A percentile compares a stretch with the other conserved stretches of the same genome.
Evolutionary conservation across 23 tunicate genomes (phyloP).

Genomic region (Styela clava): DNA sequence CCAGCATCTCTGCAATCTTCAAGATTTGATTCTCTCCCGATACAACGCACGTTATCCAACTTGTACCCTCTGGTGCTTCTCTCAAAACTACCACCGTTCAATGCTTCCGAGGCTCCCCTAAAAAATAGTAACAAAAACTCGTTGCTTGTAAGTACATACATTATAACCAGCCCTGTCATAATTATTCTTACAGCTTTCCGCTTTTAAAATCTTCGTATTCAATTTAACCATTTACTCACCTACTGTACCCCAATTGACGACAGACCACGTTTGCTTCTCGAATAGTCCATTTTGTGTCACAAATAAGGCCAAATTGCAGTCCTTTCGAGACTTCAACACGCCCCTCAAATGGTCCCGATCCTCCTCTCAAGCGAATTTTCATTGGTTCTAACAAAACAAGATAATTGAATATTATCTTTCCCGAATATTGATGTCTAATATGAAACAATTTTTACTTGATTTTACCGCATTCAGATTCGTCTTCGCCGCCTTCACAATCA

Average conservation of each 20-base stretch:
- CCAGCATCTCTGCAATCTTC: constrained; percentile 60
- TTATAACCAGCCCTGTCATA: too few relatives aligned
- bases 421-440: not conserved
- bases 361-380: constrained; percentile 7
- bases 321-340: constrained; percentile 32
- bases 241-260: constrained; percentile 69
- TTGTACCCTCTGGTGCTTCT: constrained; percentile 29
- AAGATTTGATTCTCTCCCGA: constrained; percentile 39
- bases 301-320: constrained; percentile 55
- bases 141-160: not conserved
- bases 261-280: constrained; percentile 83
- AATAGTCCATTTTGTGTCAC: constrained; percentile 70
- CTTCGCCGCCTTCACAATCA: constrained; percentile 62
- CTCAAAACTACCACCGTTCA: constrained; percentile 41
- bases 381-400: constrained; percentile 12
- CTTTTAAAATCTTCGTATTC: too few relatives aligned
- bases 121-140: not conserved
- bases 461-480: constrained; percentile 68
- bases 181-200: too few relatives aligned
- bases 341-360: constrained; percentile 16
- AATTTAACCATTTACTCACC: too few relatives aligned
- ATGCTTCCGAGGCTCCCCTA: constrained; percentile 43
- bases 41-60: constrained; percentile 63
- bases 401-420: not conserved
- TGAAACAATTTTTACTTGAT: not conserved